These are phyloP conservation scores for Carposina sasakii DNA, from an alignment of 1,140 invertebrate species.

Conservation along the genomic window DNA sequence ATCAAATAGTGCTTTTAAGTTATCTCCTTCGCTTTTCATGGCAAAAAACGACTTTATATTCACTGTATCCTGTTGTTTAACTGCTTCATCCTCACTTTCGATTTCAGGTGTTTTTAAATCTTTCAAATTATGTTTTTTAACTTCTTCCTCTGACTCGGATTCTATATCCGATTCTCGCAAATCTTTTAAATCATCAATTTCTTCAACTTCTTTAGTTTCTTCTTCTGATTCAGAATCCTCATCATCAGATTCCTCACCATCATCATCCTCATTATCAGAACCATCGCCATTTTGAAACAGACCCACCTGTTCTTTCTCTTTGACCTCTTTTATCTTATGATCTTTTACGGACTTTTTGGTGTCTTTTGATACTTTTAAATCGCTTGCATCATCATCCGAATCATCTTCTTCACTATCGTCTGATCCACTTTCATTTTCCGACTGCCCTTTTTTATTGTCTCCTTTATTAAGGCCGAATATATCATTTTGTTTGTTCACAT, in stretches of 20 bases:
- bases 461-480: conserved; percentile 31
- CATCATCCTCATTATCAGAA: conserved; percentile 67
- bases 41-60: conserved; percentile 41
- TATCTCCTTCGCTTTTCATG: conserved; percentile 42
- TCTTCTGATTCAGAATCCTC: conserved; percentile 27
- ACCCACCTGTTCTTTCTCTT: conserved; percentile 11
- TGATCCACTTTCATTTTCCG: conserved; percentile 3
- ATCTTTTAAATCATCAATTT: conserved; percentile 36
- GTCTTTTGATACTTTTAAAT: conserved; percentile 27
- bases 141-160: conserved; percentile 32
- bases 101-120: conserved; percentile 36
- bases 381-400: conserved; percentile 21
- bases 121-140: conserved; percentile 29
- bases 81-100: conserved; percentile 32
- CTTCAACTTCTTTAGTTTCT: conserved; percentile 21
- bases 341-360: conserved; percentile 19
- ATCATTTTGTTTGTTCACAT: conserved; percentile 22
- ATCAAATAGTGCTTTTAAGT: conserved; percentile 71
- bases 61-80: conserved; percentile 23
- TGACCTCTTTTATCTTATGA: neutral
- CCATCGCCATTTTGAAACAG: conserved; percentile 33
- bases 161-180: conserved; percentile 34
- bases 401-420: conserved; percentile 29
- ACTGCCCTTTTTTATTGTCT: conserved; percentile 24
- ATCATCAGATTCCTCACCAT: conserved; percentile 38